These are phyloP conservation scores for Oikopleura dioica DNA, from an alignment of 23 tunicate species.

Conservation along the genomic window DNA sequence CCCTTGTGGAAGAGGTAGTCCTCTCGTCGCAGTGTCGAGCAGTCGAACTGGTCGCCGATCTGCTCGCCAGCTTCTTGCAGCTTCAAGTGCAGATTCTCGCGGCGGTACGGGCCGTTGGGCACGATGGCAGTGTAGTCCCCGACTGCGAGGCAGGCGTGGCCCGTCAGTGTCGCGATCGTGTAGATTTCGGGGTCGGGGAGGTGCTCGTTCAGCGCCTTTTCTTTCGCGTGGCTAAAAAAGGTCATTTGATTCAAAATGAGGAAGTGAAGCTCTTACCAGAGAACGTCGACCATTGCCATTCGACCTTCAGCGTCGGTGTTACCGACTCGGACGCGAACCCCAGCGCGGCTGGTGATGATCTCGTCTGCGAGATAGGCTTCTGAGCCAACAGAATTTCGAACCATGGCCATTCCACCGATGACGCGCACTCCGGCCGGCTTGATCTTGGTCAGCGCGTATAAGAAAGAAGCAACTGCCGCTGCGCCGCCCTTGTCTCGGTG, in stretches of 20 bases:
- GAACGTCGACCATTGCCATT: slow-evolving; percentile 98
- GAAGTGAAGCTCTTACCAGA: too few relatives aligned
- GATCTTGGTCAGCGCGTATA: slow-evolving; percentile 24
- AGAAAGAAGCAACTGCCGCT: slow-evolving; percentile 89
- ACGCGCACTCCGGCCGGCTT: slow-evolving; percentile 50
- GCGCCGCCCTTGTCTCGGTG: slow-evolving; percentile 98
- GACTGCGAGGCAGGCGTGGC: slow-evolving; percentile 85
- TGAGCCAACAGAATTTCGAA: slow-evolving; percentile 83
- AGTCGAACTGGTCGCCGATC: slow-evolving; percentile 77
- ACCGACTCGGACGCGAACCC: slow-evolving; percentile 84
- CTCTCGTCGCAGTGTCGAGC: slow-evolving; percentile 55
- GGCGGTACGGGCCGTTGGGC: slow-evolving; percentile 68
- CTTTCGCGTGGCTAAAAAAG: slow-evolving; percentile 84
- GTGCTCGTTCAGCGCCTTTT: slow-evolving; percentile 29
- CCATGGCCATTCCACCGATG: slow-evolving; percentile 89
- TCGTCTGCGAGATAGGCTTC: slow-evolving; percentile 84
- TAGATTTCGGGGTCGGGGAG: slow-evolving; percentile 52
- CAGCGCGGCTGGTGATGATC: slow-evolving; percentile 68
- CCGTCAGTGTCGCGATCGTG: slow-evolving; percentile 89
- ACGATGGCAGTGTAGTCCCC: slow-evolving; percentile 59
- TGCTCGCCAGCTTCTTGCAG: slow-evolving; percentile 52
- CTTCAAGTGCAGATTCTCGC: slow-evolving; percentile 18
- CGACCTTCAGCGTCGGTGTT: slow-evolving; percentile 99
- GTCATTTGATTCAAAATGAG: too few relatives aligned
- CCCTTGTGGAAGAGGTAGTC: slow-evolving; percentile 79